Base-by-base conservation (phyloP, 2,888 invertebrate genomes). In the Cabera pusaria region DNA sequence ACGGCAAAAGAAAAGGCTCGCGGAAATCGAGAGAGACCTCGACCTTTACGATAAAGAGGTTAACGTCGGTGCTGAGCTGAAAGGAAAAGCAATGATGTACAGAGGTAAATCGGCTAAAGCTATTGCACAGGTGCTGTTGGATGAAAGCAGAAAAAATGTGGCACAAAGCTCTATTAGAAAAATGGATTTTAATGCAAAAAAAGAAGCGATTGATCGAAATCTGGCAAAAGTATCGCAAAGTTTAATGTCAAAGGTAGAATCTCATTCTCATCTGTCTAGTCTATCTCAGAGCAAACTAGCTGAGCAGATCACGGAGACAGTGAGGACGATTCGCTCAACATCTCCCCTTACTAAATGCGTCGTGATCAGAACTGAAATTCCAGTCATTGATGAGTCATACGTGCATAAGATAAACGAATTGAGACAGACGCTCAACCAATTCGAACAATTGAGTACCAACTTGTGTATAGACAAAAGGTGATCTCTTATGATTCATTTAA, bases 41-140 rank as follows among this genome's bases (percentile, higher is more conserved):
- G 77, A 82, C 25, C 60, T 72, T 27, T 71, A 90, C 26, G 85
- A 90, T 55, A 71, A 75, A 21, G 81, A 77, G 49, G 83, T 80
- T 32, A 81, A 81, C 40, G 84, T 90, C 11, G 81, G 87, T 53
- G 74, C 85, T 51, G 90, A 91, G 59, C 72, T 91, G 44, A 90
- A 83, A 72, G 75, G 89, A 44, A 85, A 83, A 64, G 90, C 91
- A 46, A 82, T 89, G 70, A 77, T 90, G 72, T 91, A 94, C 25
- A 90, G 93, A 59, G 95, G 94, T 28, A 95, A 93, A 87, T 95
- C 95, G 1, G 95, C 95, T 3, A 92, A 90, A 63, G 92, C 92
- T 24, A 96, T 96, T 44, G 93, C 92, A 50, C 90, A 91, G 45
- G 91, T 92, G 6, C 77, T 94, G 21, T 72, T 94, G 22, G 88